Percentiles rank a stretch among this genome's conserved stretches.
Evolutionary conservation across 2,797 vertebrate genomes (phyloP).

Genomic region (Diglossa cyanea): DNA sequence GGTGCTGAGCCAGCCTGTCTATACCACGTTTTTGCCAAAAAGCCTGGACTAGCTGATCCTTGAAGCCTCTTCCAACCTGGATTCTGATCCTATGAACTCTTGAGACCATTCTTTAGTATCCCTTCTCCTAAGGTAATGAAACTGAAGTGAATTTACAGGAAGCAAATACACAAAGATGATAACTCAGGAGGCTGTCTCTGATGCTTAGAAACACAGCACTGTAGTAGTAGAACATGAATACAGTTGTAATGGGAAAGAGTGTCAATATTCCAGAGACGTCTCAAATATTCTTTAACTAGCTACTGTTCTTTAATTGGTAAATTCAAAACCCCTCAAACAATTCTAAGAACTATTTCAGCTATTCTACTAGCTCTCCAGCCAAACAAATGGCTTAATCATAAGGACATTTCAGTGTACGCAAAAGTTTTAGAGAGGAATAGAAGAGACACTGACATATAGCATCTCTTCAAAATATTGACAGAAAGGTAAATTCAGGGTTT

Average conservation of each 20-base stretch:
- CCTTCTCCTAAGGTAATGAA: neutral
- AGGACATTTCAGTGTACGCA: neutral
- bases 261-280: neutral
- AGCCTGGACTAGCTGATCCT: neutral
- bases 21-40: neutral
- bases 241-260: neutral
- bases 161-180: neutral
- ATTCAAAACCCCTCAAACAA: neutral
- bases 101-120: neutral
- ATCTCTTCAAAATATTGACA: neutral
- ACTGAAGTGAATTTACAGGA: neutral
- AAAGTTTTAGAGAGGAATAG: neutral
- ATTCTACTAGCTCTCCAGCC: neutral
- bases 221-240: neutral
- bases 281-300: neutral
- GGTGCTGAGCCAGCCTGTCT: neutral
- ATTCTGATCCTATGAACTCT: neutral
- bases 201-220: neutral
- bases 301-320: neutral
- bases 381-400: neutral
- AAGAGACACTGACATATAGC: neutral
- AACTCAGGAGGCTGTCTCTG: neutral
- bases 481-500: neutral
- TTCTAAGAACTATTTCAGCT: neutral
- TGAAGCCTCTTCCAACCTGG: neutral